Percentiles rank a stretch among this genome's conserved stretches.
phyloP scores from a whole-genome alignment of 2,888 invertebrate species.

The Mythimna albipuncta region DNA sequence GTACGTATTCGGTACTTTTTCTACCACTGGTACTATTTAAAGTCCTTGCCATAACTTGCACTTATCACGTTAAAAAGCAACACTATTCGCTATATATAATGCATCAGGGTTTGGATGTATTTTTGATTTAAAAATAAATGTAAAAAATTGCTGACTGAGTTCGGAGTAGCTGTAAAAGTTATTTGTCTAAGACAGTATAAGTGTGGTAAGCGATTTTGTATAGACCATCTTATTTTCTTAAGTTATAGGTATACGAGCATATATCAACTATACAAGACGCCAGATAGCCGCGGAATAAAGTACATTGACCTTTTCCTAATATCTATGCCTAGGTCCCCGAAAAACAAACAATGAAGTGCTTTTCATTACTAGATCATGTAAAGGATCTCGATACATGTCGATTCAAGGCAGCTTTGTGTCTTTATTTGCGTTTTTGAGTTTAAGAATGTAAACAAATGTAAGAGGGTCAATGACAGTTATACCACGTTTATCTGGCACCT shows the following conservation, averaged over 20 bases:
- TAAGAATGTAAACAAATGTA: too few species aligned
- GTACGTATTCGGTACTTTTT: conserved; percentile 41
- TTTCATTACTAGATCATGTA: too few species aligned
- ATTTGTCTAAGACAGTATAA: neutral
- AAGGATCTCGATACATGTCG: too few species aligned
- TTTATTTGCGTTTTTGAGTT: too few species aligned
- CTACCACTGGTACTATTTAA: conserved; percentile 33
- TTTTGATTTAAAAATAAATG: conserved; percentile 18
- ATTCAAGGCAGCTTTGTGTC: too few species aligned
- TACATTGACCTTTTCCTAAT: too few species aligned
- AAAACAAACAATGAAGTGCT: too few species aligned
- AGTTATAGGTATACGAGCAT: neutral
- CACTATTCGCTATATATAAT: conserved; percentile 30
- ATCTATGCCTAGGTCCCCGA: too few species aligned
- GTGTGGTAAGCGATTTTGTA: conserved; percentile 7
- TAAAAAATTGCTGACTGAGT: conserved; percentile 10
- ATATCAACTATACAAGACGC: too few species aligned
- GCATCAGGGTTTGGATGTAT: conserved; percentile 37
- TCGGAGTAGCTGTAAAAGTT: conserved; percentile 12
- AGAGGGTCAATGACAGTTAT: too few species aligned
- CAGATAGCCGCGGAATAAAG: too few species aligned
- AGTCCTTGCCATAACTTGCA: conserved; percentile 35
- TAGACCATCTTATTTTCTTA: conserved; percentile 12
- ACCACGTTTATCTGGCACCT: too few species aligned
- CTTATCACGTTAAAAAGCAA: conserved; percentile 56